Evolutionary conservation across 2,113 vertebrate genomes (phyloP), one percentile per base, ranked within the genome.

Genomic region (Macaca fascicularis): DNA sequence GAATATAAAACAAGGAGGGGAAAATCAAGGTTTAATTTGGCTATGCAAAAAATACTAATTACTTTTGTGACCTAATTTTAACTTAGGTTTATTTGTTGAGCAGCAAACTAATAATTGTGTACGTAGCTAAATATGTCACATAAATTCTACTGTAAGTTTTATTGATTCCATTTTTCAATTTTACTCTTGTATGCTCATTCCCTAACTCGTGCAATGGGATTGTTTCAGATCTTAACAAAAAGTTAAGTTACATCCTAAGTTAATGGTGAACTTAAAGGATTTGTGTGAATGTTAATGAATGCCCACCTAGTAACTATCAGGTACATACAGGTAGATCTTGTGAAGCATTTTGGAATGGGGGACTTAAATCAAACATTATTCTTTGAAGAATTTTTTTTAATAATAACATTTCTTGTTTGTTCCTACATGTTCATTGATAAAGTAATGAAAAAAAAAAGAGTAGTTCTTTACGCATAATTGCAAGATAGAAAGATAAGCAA

Each of bases 231-330:
- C 8, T 80, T 84, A 57, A 92, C 59, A 94, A 91, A 92, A 45
- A 52, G 80, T 27, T 84, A 93, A 72, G 78, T 82, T 76, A 23
- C n/a, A 76, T 89, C 38, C 43, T 45, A 92, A 86, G 55, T 92
- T 93, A 92, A 94, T 90, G 90, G 55, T 90, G 70, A 95, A 17
- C 50, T 61, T 82, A 90, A 87, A 93, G 25, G 32, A 84, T 93
- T 84, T 79, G 25, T 94, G 67, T 55, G 38, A 94, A 83, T 92
- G 38, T 40, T 94, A 75, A 79, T 19, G 16, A 94, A 61, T 81
- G 23, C n/a, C 30, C 75, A 40, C 1, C 8, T 10, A 8, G 69
- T 22, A 88, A 22, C 20, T 67, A 0, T 84, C 30, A 38, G 5
- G 55, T 72, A 25, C 30, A 20, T 27, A 3, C 1, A 89, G 30